phyloP scores from a whole-genome alignment of 2,113 vertebrate species.

The Onychostoma macrolepis region DNA sequence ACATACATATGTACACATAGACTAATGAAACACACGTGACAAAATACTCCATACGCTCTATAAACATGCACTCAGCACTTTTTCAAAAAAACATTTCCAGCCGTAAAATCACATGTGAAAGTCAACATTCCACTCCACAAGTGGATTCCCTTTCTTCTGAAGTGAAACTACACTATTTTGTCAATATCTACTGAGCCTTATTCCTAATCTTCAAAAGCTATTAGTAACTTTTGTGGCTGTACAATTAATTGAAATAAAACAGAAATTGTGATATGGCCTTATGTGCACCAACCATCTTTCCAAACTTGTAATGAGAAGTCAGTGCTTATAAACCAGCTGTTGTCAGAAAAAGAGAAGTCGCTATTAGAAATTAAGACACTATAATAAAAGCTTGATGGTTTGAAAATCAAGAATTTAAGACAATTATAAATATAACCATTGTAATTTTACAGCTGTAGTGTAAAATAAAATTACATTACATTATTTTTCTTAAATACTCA shows the following conservation, averaged over 20 bases:
- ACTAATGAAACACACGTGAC: conserved; percentile 38
- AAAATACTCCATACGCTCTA: conserved; percentile 10
- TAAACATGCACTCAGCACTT: conserved; percentile 25
- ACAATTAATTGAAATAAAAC: background rate
- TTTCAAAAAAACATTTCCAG: background rate
- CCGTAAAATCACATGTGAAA: background rate
- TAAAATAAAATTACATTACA: too few species aligned
- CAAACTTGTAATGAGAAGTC: background rate
- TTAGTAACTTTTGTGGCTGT: background rate
- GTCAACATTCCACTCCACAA: conserved; percentile 15
- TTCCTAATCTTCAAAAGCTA: background rate
- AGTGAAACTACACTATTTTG: conserved; percentile 16
- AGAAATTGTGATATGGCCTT: background rate
- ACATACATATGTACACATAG: conserved; percentile 4
- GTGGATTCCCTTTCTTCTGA: background rate
- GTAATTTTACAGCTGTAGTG: background rate
- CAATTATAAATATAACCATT: background rate
- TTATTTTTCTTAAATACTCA: too few species aligned
- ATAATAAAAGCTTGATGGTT: background rate
- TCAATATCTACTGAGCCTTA: background rate
- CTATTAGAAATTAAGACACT: too few species aligned
- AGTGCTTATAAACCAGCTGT: background rate
- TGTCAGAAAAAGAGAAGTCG: background rate
- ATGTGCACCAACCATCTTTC: background rate
- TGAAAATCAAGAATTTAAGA: background rate